These are phyloP conservation scores for Atopsyche davidsoni DNA, from an alignment of 1,140 invertebrate genomes.

Conservation along the genomic window DNA sequence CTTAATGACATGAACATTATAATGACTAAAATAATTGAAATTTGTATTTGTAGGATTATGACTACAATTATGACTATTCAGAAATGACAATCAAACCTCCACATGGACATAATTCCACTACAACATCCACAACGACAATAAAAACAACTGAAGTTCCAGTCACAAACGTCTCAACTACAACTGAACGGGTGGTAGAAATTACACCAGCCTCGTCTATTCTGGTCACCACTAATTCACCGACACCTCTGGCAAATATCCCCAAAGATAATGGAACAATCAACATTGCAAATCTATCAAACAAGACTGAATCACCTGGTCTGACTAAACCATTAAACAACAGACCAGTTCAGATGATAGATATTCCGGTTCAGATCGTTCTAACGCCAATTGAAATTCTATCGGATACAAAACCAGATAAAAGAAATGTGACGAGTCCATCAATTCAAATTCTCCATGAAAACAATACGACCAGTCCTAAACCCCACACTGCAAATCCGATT, in stretches of 20 bases:
- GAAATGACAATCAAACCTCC: constrained; percentile 54
- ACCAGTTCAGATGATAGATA: constrained; percentile 3
- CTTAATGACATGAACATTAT: not conserved
- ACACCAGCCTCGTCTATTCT: constrained; percentile 16
- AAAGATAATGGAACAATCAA: constrained; percentile 1
- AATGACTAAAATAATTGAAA: not conserved
- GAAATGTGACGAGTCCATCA: not conserved
- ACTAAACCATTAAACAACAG: constrained; percentile 6
- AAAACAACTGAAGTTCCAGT: constrained; percentile 1
- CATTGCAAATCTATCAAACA: constrained; percentile 9
- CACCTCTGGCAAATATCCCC: not conserved
- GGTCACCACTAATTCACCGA: constrained; percentile 3
- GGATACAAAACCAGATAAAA: constrained; percentile 1
- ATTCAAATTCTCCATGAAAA: no score
- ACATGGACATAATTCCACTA: constrained; percentile 32
- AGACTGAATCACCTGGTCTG: constrained; percentile 9
- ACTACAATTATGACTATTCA: constrained; percentile 55
- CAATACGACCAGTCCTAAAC: no score
- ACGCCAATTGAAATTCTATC: constrained; percentile 20
- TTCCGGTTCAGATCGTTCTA: constrained; percentile 24
- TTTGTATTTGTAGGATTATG: constrained; percentile 48
- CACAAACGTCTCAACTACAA: constrained; percentile 10
- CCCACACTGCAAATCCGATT: no score
- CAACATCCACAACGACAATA: constrained; percentile 12
- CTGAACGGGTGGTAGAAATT: constrained; percentile 26